phyloP scores from a whole-genome alignment of 2,113 vertebrate genomes.

The Apteryx mantelli region DNA sequence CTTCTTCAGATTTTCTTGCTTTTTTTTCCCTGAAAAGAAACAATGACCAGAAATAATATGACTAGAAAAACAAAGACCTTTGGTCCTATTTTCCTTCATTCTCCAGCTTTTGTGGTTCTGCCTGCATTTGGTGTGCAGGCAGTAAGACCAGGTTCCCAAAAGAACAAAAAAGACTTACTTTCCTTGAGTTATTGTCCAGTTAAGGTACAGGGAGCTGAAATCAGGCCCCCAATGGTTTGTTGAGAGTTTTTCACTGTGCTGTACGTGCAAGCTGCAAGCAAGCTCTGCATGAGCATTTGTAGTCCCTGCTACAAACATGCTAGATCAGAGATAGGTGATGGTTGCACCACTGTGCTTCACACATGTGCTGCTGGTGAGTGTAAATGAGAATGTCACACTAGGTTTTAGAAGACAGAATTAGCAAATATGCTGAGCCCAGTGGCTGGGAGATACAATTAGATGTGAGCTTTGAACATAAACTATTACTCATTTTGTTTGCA shows the following conservation, averaged over 20 bases:
- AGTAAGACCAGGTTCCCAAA: not conserved
- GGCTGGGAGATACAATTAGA: not conserved
- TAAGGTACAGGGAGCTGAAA: not conserved
- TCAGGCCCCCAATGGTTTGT: not conserved
- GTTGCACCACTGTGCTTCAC: not conserved
- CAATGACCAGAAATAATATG: not conserved
- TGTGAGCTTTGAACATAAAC: constrained; percentile 35
- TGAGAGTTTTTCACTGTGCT: not conserved
- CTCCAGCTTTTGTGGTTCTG: not conserved
- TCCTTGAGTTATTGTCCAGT: not conserved
- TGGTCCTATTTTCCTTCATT: not conserved
- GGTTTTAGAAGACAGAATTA: not conserved
- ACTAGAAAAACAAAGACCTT: not conserved
- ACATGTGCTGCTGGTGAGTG: not conserved
- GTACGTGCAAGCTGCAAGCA: not conserved
- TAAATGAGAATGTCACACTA: not conserved
- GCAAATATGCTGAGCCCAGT: not conserved
- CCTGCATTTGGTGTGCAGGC: not conserved
- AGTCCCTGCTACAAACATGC: not conserved
- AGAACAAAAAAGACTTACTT: not conserved
- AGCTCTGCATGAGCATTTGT: not conserved
- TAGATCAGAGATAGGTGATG: not conserved
- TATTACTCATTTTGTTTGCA: not conserved
- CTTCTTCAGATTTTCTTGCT: not conserved
- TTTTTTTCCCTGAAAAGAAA: not conserved